Conservation (phyloP, 2,797 vertebrate species). For the Esox masquinongy region DNA sequence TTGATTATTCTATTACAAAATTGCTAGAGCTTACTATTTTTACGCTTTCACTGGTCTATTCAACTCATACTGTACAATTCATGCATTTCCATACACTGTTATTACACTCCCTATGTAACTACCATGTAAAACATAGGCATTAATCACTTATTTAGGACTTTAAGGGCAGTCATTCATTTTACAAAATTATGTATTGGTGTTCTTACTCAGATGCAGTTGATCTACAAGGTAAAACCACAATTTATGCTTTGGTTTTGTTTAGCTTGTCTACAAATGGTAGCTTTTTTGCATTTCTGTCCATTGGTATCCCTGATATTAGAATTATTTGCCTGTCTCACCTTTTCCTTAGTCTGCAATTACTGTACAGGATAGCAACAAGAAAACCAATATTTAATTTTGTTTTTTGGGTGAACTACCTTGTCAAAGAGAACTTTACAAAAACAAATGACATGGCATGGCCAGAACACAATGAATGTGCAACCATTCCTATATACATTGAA, state of each 20-base stretch:
- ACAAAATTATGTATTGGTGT: conserved; percentile 20
- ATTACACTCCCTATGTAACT: neutral
- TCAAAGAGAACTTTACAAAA: neutral
- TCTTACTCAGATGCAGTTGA: neutral
- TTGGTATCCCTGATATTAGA: neutral
- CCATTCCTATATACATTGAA: conserved; percentile 54
- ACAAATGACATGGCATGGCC: conserved; percentile 36
- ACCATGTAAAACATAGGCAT: neutral
- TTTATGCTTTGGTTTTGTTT: neutral
- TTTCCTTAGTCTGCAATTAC: neutral
- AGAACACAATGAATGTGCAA: conserved; percentile 64
- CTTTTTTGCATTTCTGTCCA: too few species aligned
- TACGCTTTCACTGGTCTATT: conserved; percentile 33
- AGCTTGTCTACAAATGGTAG: neutral
- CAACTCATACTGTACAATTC: conserved; percentile 44
- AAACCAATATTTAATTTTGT: neutral
- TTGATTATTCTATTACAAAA: neutral
- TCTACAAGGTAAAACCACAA: neutral
- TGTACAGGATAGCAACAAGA: neutral
- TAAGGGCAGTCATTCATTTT: conserved; percentile 21
- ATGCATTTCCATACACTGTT: conserved; percentile 42
- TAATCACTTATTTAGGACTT: neutral
- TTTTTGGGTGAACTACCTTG: neutral
- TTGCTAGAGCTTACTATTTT: conserved; percentile 8
- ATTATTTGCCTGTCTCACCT: neutral